Base-by-base conservation (phyloP, 2,113 vertebrate species). In the Hassar affinis region DNA sequence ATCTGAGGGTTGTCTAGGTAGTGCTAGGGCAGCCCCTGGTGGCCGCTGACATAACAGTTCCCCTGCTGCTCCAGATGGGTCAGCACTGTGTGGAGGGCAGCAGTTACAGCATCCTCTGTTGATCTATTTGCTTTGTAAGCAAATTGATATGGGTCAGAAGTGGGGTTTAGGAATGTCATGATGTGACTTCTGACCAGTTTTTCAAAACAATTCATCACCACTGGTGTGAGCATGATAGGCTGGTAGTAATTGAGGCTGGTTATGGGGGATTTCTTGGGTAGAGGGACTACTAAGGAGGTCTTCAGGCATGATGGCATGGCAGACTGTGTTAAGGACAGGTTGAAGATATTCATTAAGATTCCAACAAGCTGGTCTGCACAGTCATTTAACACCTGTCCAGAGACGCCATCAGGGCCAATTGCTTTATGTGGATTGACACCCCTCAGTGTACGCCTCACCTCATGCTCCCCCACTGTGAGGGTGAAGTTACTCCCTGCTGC, bases 171-270 rank as follows among this genome's bases (percentile, higher is more conserved):
- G 5, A 33, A 30, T n/a, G 45, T n/a, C 22, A 35, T 61, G 35
- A 84, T 68, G 74, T 78, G 82, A 42, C 14, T 45, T 18, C 14
- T 18, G 10, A 69, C 33, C 49, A 84, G 74, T 33, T 59, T 78
- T 11, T 66, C 47, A 45, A 84, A 78, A 20, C 82, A 84, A 33
- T 78, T 83, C 59, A 66, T 68, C 22, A 84, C 14, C 25, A 84
- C 27, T 4, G 2, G 59, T 3, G 56, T 52, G 20, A 83, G 72
- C 30, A 57, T 45, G 1, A 66, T 57, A 66, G 56, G 15, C 18
- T 5, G 18, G 30, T 77, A 77, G 45, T 83, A 47, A 5, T 77
- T 64, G 25, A 30, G 35, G 11, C 42, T 75, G 25, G 17, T 57
- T 2, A 57, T 49, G 18, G n/a, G 4, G 10, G 62, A 11, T 38